These are phyloP conservation scores for Ooceraea biroi DNA, from an alignment of 1,140 invertebrate genomes.

Conservation along the genomic window DNA sequence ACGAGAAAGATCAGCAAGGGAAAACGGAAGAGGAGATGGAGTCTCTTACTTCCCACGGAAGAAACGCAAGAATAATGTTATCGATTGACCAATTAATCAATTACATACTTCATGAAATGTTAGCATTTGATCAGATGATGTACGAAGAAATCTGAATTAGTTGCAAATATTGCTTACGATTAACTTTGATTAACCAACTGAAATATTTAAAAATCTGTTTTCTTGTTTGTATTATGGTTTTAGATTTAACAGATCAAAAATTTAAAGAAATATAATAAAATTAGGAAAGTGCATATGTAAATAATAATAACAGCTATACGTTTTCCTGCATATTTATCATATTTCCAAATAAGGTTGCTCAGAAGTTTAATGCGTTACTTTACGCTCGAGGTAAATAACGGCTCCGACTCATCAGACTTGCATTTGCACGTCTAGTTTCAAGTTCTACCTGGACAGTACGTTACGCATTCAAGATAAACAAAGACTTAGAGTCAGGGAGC, in stretches of 20 bases:
- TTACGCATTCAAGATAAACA: slow-evolving; percentile 45
- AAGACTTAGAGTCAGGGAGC: slow-evolving; percentile 25
- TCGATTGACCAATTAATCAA: slow-evolving; percentile 5
- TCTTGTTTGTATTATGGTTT: background rate
- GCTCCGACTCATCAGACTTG: background rate
- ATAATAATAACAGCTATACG: background rate
- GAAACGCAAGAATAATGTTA: background rate
- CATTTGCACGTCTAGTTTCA: slow-evolving; percentile 23
- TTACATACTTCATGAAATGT: background rate
- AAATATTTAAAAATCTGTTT: background rate
- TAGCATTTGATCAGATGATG: background rate
- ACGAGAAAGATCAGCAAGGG: background rate
- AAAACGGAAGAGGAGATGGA: slow-evolving; percentile 24
- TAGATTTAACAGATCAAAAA: too few species aligned
- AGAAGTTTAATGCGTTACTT: slow-evolving; percentile 17
- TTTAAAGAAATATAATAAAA: too few species aligned
- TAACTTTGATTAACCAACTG: background rate
- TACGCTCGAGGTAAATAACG: background rate
- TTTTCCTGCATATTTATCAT: background rate
- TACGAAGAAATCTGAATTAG: background rate
- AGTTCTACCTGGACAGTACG: slow-evolving; percentile 1
- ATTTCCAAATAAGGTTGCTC: background rate
- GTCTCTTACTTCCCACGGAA: slow-evolving; percentile 5
- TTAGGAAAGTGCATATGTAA: too few species aligned
- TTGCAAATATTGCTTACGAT: background rate